These are phyloP conservation scores for Notocelia uddmanniana DNA, from an alignment of 2,888 invertebrate genomes.

Conservation along the genomic window DNA sequence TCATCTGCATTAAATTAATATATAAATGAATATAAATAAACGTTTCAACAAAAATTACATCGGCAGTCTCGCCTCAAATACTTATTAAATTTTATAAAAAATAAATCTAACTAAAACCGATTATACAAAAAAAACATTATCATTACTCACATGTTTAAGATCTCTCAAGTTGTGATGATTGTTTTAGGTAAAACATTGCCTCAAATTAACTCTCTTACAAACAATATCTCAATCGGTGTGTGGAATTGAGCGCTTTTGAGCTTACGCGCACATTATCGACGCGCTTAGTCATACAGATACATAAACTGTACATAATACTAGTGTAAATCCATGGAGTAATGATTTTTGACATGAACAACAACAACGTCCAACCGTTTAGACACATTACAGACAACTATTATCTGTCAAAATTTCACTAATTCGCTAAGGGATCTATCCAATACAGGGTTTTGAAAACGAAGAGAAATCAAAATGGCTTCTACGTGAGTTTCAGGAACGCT, in stretches of 20 bases:
- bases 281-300: too few species aligned
- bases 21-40: constrained; percentile 32
- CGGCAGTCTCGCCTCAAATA: constrained; percentile 15
- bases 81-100: background rate
- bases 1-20: constrained; percentile 32
- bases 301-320: too few species aligned
- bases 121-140: background rate
- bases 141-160: constrained; percentile 12
- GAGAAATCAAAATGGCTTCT: constrained; percentile 52
- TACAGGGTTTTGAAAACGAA: constrained; percentile 75
- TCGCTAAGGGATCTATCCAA: constrained; percentile 80
- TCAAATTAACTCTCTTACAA: too few species aligned
- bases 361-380: background rate
- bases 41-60: constrained; percentile 23
- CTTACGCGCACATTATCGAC: too few species aligned
- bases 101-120: background rate
- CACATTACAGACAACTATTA: constrained; percentile 55
- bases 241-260: too few species aligned
- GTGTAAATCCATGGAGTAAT: background rate
- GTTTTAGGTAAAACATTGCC: background rate
- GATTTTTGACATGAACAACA: background rate
- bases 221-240: too few species aligned
- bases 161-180: background rate
- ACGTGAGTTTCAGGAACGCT: constrained; percentile 56
- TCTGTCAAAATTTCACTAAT: constrained; percentile 73